Conservation (phyloP, 2,797 vertebrate species). For the Enteromius viviparus region DNA sequence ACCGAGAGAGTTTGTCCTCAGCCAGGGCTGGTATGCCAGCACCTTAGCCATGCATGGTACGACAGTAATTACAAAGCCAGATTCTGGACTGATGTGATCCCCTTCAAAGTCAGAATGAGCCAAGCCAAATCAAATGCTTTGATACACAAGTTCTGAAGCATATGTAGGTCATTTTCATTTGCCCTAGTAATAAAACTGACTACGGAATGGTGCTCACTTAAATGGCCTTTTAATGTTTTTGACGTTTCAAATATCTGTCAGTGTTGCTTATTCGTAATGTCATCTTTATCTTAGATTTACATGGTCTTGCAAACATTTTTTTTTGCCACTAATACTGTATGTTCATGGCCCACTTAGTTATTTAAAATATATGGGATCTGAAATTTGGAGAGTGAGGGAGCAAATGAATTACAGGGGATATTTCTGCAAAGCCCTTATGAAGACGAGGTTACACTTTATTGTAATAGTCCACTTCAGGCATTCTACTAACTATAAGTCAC, state of each 20-base stretch:
- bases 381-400: neutral
- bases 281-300: neutral
- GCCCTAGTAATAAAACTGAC: constrained; percentile 35
- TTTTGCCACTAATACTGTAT: neutral
- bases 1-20: constrained; percentile 31
- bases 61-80: constrained; percentile 49
- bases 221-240: constrained; percentile 6
- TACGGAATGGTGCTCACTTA: constrained; percentile 13
- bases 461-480: too few species aligned
- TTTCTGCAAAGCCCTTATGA: neutral
- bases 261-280: neutral
- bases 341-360: neutral
- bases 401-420: neutral
- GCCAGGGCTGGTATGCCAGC: constrained; percentile 30
- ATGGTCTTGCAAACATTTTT: neutral
- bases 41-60: constrained; percentile 41
- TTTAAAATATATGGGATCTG: neutral
- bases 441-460: too few species aligned
- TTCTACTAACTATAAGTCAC: too few species aligned
- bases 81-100: constrained; percentile 28
- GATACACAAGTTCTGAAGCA: constrained; percentile 26
- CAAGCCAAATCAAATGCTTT: constrained; percentile 45
- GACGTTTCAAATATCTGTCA: neutral
- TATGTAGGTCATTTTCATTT: constrained; percentile 41
- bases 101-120: constrained; percentile 18